Evolutionary conservation across 2,888 invertebrate species (phyloP).

Genomic region (Rhagophthalmus giganteus): DNA sequence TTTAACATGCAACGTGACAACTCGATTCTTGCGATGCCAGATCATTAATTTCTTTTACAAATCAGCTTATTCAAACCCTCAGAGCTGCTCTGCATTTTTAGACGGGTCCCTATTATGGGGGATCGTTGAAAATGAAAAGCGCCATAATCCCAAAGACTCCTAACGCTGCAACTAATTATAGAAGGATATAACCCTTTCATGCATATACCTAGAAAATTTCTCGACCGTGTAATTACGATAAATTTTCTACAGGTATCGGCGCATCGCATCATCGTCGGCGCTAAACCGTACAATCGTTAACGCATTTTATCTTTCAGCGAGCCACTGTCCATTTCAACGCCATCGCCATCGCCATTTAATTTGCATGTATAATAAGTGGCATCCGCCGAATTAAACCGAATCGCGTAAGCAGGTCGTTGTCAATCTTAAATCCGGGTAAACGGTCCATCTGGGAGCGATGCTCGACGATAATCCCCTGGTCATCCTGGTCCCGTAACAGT

Average conservation of each 20-base stretch:
- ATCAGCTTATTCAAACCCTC: constrained; percentile 55
- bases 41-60: constrained; percentile 58
- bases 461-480: constrained; percentile 42
- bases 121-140: constrained; percentile 49
- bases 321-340: constrained; percentile 47
- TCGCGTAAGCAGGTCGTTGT: constrained; percentile 45
- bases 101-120: constrained; percentile 48
- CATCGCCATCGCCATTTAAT: constrained; percentile 49
- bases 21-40: constrained; percentile 53
- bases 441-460: constrained; percentile 52
- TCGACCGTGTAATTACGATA: constrained; percentile 28
- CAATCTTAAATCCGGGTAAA: constrained; percentile 56
- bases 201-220: constrained; percentile 11
- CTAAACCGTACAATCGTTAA: constrained; percentile 43
- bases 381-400: constrained; percentile 52
- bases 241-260: constrained; percentile 13
- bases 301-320: constrained; percentile 28
- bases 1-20: constrained; percentile 55
- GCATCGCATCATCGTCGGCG: constrained; percentile 38
- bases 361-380: constrained; percentile 54
- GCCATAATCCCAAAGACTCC: constrained; percentile 50
- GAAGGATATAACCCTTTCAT: constrained; percentile 40
- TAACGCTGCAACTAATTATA: constrained; percentile 48
- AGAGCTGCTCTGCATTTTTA: constrained; percentile 52
- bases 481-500: constrained; percentile 45